Evolutionary conservation across 2,113 vertebrate species (phyloP).

Genomic region (Oxygymnocypris stewartii): DNA sequence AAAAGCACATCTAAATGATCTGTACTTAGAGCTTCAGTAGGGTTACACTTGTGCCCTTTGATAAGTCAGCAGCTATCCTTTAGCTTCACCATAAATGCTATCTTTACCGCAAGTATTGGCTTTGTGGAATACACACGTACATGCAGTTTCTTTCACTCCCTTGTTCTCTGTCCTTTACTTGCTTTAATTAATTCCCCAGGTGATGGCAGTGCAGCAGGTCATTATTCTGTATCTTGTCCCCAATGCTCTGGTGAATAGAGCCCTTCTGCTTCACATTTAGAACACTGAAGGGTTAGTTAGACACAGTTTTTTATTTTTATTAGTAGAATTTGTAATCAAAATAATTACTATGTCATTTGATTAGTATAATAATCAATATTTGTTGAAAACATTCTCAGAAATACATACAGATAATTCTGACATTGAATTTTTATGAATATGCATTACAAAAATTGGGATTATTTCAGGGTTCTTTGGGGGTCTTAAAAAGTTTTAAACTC

Average conservation of each 20-base stretch:
- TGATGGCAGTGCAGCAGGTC: constrained; percentile 63
- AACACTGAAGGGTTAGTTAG: neutral
- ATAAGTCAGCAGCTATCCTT: constrained; percentile 25
- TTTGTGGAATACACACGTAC: constrained; percentile 2
- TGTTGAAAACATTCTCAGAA: neutral
- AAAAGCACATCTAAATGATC: constrained; percentile 33
- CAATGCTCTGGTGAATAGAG: constrained; percentile 48
- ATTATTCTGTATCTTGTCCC: constrained; percentile 63
- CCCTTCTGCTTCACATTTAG: neutral
- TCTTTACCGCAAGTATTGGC: constrained; percentile 1
- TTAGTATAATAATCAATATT: neutral
- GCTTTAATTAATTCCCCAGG: constrained; percentile 73
- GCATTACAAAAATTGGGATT: neutral
- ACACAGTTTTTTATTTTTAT: neutral
- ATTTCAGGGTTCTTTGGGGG: neutral
- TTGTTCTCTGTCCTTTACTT: neutral
- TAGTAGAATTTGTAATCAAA: neutral
- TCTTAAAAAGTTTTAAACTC: neutral
- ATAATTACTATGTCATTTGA: neutral
- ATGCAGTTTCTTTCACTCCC: neutral
- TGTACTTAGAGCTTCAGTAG: constrained; percentile 9
- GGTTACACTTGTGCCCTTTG: constrained; percentile 21
- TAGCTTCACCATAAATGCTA: constrained; percentile 3
- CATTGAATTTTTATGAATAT: neutral
- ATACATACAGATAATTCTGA: neutral